Base-by-base conservation (phyloP, 2,113 vertebrate species). In the Scolopax mira region DNA sequence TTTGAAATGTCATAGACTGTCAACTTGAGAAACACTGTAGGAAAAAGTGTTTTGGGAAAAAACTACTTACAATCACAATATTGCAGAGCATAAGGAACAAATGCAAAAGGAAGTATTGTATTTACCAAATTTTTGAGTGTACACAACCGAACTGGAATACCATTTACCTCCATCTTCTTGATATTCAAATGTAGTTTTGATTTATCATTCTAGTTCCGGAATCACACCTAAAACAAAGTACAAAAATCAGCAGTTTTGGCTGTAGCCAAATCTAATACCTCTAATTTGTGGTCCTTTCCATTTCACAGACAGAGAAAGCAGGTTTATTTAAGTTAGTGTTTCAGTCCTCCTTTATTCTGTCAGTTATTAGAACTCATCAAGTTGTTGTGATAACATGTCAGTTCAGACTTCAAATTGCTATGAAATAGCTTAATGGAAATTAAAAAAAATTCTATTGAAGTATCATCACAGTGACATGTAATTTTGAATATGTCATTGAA, bases 401-500 rank as follows among this genome's bases (percentile, higher is more conserved):
- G 19, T 48, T 48, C 46, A 48, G 46, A 22, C 46, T 48, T 48
- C 46, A 48, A 22, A 22, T 48, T 48, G 81, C 91, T 97, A n/a
- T 92, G 80, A 97, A 96, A 86, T 60, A 86, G 16, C 74, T 82
- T 86, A 90, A 81, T 5, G 2, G 41, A 93, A 93, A 84, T 94
- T 81, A 17, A 7, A 90, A 88, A 90, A 88, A 37, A 46, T 61
- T 51, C 49, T 31, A 28, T 57, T 79, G 89, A 96, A 96, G 66
- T 84, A 90, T 74, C 66, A 54, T 91, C 95, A 46, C 78, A 74
- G 69, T 94, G 93, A 86, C 65, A 91, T 39, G 69, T 78, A 94
- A 86, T 97, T 97, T 97, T 88, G 44, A 93, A 93, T 96, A 90
- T 89, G 84, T 91, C 82, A 82, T 87, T 84, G 81, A 82, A 33